Base-by-base conservation (phyloP, 2,888 invertebrate genomes). In the Antheraea yamamai region DNA sequence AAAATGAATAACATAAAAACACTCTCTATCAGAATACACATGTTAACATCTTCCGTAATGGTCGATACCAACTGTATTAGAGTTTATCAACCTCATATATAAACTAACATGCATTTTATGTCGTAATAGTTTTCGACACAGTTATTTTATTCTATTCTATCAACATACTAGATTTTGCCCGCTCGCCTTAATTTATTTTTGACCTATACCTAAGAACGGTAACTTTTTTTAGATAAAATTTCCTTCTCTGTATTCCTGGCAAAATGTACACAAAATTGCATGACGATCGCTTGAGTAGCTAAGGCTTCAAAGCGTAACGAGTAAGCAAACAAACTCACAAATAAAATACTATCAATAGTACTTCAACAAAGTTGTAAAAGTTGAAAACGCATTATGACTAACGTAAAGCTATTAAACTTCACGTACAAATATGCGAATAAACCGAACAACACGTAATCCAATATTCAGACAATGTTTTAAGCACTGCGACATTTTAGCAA, bases 391-490 rank as follows among this genome's bases (percentile, higher is more conserved):
- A 4, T 16, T 26, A 64, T 16, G 64, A 30, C 39, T 70, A 23
- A 10, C 35, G 39, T 70, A 39, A 39, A 39, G 8, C 39, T 70
- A 70, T 20, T 70, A 70, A 70, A 39, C 8, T 70, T 1, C 1
- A n/a, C 20, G 35, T 8, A 3, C 23, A 39, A 4, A 70, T 4
- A 70, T 39, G 39, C 35, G 39, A 70, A 70, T 70, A 70, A 2
- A 35, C 39, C 70, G 39, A 70, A 70, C 39, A 20, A 39, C 39
- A 68, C 66, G 66, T 68, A 68, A 64, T 26, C 64, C 16, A 16
- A 26, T 64, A 23, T 39, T n/a, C 70, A 39, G 20, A 70, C 70
- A 70, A 39, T 70, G 70, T 70, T 70, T 70, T 47, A 47, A n/a
- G 39, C 18, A 68, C 18, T 18, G 30, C 35, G 14, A 35, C 70